Base-by-base conservation (phyloP, 2,797 vertebrate genomes). In the Cetoscarus ocellatus region DNA sequence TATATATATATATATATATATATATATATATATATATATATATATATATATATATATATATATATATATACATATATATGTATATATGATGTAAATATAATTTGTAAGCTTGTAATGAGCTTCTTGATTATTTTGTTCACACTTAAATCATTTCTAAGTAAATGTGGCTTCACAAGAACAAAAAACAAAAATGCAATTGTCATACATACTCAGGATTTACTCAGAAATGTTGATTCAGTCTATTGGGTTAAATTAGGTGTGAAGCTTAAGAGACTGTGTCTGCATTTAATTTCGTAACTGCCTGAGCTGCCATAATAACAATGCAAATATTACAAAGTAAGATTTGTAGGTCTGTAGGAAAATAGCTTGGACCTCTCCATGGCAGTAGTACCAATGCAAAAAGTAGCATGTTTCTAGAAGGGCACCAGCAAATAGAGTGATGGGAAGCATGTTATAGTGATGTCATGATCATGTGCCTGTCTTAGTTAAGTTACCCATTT, bases 121-220 rank as follows among this genome's bases (percentile, higher is more conserved):
- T 54, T 66, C 56, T 62, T 63, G 55, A 68, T 77, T 53, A 82
- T 66, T 70, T 70, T 71, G 56, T 87, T 86, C 83, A 86, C 75
- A 78, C 62, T 67, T 55, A 75, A 50, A 56, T 0, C 38, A 34
- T 70, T 83, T 86, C 64, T 74, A 84, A 86, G 86, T 90, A 79
- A 82, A 80, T 64, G n/a, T 35, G 40, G 60, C 60, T 77, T 75
- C 51, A 52, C 39, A 27, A 36, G 55, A 56, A 75, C 81, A 70
- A 27, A 68, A 49, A 82, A 65, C 43, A 72, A 67, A 59, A 75
- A 68, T 80, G 74, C 79, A 82, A 82, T 79, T 79, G 61, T 61
- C 52, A 49, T 58, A 54, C 44, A 18, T 65, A 59, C 65, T 69
- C 48, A 47, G 18, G 47, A 54, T 57, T 63, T 56, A 65, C 38